Conservation (phyloP, 1,140 invertebrate species). For the Drosophila rufa region DNA sequence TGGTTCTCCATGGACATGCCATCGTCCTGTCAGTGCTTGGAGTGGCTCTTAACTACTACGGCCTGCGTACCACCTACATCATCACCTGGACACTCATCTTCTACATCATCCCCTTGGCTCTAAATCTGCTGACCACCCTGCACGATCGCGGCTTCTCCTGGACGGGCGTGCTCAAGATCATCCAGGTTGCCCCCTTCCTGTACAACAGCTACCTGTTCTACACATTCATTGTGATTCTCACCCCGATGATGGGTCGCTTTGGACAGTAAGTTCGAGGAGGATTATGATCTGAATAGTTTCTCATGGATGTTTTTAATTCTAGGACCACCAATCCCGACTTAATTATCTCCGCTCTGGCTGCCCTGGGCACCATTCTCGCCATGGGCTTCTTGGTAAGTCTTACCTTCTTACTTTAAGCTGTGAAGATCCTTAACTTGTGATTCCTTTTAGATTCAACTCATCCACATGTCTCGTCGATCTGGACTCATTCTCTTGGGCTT, state of each 20-base stretch:
- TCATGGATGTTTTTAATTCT: neutral
- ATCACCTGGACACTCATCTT: slow-evolving; percentile 45
- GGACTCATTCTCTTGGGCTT: slow-evolving; percentile 50
- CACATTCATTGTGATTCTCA: slow-evolving; percentile 88
- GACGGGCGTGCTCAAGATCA: slow-evolving; percentile 86
- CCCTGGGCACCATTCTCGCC: slow-evolving; percentile 75
- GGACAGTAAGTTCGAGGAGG: slow-evolving; percentile 74
- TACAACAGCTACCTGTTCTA: slow-evolving; percentile 88
- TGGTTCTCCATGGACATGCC: slow-evolving; percentile 59
- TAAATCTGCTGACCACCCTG: slow-evolving; percentile 64
- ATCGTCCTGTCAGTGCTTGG: slow-evolving; percentile 49
- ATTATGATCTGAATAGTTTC: neutral
- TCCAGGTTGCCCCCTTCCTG: slow-evolving; percentile 82
- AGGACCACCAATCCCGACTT: slow-evolving; percentile 87
- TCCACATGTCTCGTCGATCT: slow-evolving; percentile 65
- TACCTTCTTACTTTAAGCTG: no score
- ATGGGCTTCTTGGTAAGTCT: slow-evolving; percentile 71
- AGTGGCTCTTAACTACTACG: slow-evolving; percentile 33
- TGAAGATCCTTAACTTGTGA: neutral
- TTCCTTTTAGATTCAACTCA: slow-evolving; percentile 49
- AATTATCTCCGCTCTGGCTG: slow-evolving; percentile 85
- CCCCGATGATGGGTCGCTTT: slow-evolving; percentile 88
- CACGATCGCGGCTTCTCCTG: slow-evolving; percentile 86
- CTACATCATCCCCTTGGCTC: slow-evolving; percentile 45
- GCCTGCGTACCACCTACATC: slow-evolving; percentile 62